phyloP scores from a whole-genome alignment of 2,797 vertebrate genomes.

The Sebastes ruberrimus region DNA sequence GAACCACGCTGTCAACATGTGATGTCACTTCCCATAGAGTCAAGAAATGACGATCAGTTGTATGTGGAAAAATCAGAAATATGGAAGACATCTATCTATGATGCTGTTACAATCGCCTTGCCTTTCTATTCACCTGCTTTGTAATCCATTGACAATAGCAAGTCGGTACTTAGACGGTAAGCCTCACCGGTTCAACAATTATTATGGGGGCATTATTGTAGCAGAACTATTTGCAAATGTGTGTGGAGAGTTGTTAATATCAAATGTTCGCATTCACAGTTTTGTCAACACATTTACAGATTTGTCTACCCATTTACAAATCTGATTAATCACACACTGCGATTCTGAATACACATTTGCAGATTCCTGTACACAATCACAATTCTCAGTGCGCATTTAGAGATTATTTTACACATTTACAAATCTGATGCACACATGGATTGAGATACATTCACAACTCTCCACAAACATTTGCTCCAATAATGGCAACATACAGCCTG shows the following conservation, averaged over 20 bases:
- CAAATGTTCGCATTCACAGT: neutral
- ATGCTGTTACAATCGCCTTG: neutral
- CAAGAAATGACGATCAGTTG: constrained; percentile 37
- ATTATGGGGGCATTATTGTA: too few species aligned
- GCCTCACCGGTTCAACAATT: neutral
- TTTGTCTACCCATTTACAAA: too few species aligned
- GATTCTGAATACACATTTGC: too few species aligned
- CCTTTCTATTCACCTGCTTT: neutral
- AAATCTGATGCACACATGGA: too few species aligned
- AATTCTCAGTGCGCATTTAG: too few species aligned
- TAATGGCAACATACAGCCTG: neutral
- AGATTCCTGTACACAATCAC: too few species aligned
- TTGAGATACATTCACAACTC: too few species aligned
- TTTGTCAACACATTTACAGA: too few species aligned
- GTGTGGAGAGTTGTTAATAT: too few species aligned
- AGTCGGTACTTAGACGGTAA: neutral
- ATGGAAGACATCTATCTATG: neutral
- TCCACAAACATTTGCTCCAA: neutral
- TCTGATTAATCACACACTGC: too few species aligned
- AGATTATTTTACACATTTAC: too few species aligned
- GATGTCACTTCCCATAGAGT: constrained; percentile 82
- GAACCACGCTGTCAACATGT: constrained; percentile 76
- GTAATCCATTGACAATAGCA: neutral
- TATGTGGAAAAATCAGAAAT: constrained; percentile 8
- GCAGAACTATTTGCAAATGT: too few species aligned